Percentiles rank a stretch among this genome's conserved stretches.
phyloP scores from a whole-genome alignment of 2,888 invertebrate genomes.

The Euproctis similis region DNA sequence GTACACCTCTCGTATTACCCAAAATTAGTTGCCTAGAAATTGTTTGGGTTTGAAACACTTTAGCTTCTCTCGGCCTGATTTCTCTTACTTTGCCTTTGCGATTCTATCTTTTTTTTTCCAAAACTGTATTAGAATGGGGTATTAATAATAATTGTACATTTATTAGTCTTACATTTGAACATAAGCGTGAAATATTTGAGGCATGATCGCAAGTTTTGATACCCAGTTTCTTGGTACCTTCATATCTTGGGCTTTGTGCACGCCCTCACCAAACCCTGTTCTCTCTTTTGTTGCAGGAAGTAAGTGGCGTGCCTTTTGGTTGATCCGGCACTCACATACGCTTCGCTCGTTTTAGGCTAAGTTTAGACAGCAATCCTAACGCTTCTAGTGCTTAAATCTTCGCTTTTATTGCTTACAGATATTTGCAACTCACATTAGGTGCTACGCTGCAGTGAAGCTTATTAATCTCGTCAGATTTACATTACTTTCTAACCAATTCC shows the following conservation, averaged over 20 bases:
- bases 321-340: slow-evolving; percentile 66
- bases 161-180: slow-evolving; percentile 29
- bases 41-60: slow-evolving; percentile 61
- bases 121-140: slow-evolving; percentile 31
- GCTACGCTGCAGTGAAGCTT: slow-evolving; percentile 42
- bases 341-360: slow-evolving; percentile 65
- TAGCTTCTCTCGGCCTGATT: slow-evolving; percentile 61
- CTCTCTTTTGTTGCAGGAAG: slow-evolving; percentile 77
- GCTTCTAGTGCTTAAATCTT: slow-evolving; percentile 59
- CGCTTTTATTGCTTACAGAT: slow-evolving; percentile 63
- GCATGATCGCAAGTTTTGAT: slow-evolving; percentile 49
- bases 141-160: slow-evolving; percentile 23
- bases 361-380: slow-evolving; percentile 53
- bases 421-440: slow-evolving; percentile 32
- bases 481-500: slow-evolving; percentile 34
- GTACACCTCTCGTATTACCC: slow-evolving; percentile 14
- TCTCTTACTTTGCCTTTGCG: slow-evolving; percentile 58
- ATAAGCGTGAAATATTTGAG: slow-evolving; percentile 38
- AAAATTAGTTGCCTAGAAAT: slow-evolving; percentile 42
- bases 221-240: slow-evolving; percentile 42
- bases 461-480: slow-evolving; percentile 37
- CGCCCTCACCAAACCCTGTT: slow-evolving; percentile 64
- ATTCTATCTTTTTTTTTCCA: slow-evolving; percentile 41
- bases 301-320: slow-evolving; percentile 73
- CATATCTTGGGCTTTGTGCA: slow-evolving; percentile 56